Base-by-base conservation (phyloP, 1,140 invertebrate genomes). In the Dendroctonus valens region DNA sequence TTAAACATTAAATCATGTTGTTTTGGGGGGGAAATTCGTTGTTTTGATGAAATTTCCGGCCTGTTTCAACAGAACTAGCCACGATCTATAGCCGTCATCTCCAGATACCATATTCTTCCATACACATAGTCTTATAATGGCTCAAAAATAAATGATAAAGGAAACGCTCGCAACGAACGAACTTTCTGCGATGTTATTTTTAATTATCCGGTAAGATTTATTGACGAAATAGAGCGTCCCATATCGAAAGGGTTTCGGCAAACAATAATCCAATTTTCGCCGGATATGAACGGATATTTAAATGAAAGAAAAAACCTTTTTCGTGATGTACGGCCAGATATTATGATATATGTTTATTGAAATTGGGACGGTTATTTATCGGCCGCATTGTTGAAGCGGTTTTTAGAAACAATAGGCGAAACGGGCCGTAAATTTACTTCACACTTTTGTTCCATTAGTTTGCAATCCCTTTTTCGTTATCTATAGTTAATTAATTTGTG, bases 301-400 rank as follows among this genome's bases (percentile, higher is more conserved):
- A 63, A 63, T 63, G 44, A 53, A 54, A 63, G 51, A 39, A 63
- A n/a, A n/a, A 63, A 63, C 11, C 41, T 14, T 15, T 52, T 41
- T 54, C 12, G 14, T 63, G 51, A 63, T 63, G 46, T 63, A 63
- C 49, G 60, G 41, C 8, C 41, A n/a, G 9, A 26, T 39, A 48
- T 48, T 54, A 54, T 63, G 60, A 63, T 63, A 54, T 54, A 63
- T 63, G 26, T 63, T 63, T 54, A 63, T 63, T 63, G 60, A 44
- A 63, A 54, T 60, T 60, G 39, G 46, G 14, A 40, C 12, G 46
- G 46, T 49, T 60, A 50, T 59, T 44, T 49, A 60, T 49, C 15
- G 38, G 6, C 37, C 37, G 15, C 40, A 49, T 46, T 39, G 58
- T 46, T 38, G 26, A 50, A 49, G 41, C 48, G 37, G 41, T 58